phyloP scores from a whole-genome alignment of 2,888 invertebrate species.

The Meteorus cinctellus region DNA sequence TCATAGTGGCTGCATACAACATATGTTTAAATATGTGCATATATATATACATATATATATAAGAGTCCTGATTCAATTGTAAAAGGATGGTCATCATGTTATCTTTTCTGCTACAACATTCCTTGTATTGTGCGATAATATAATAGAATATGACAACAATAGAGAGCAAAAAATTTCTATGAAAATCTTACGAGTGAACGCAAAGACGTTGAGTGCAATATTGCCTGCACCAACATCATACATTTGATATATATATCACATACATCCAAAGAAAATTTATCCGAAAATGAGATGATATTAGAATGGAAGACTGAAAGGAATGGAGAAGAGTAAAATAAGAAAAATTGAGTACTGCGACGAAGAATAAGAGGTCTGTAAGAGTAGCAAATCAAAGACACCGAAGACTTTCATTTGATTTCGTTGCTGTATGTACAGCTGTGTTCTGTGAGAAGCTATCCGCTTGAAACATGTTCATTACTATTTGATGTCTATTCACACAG shows the following conservation, averaged over 20 bases:
- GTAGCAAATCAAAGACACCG: constrained; percentile 28
- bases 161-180: constrained; percentile 38
- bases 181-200: constrained; percentile 37
- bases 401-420: constrained; percentile 6
- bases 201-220: constrained; percentile 41
- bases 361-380: constrained; percentile 16
- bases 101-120: constrained; percentile 22
- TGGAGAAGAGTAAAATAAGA: background rate
- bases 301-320: constrained; percentile 3
- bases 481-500: constrained; percentile 9
- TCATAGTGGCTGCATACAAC: background rate
- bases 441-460: background rate
- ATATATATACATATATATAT: background rate
- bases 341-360: background rate
- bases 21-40: background rate
- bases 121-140: constrained; percentile 32
- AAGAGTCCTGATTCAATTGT: background rate
- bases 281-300: background rate
- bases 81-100: constrained; percentile 24
- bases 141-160: constrained; percentile 39
- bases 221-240: constrained; percentile 25
- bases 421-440: background rate
- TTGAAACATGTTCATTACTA: constrained; percentile 27
- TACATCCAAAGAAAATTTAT: background rate
- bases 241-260: background rate